A percentile compares a stretch with the other conserved stretches of the same genome.
These are phyloP conservation scores for Cerastis leucographa DNA, from an alignment of 2,888 invertebrate species.

Conservation along the genomic window DNA sequence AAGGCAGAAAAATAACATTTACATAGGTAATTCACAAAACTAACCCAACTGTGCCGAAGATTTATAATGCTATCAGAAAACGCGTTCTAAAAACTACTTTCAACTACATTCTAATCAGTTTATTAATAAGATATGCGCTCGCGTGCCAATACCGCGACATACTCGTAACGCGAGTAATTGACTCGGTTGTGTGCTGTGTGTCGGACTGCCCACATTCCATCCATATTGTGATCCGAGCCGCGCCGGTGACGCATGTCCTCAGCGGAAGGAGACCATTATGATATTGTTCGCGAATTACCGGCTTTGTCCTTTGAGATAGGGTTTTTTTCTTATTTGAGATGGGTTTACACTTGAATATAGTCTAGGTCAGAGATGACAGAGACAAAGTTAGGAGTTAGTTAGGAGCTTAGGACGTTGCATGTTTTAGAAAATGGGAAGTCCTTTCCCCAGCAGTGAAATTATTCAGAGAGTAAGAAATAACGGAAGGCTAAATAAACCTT, in stretches of 20 bases:
- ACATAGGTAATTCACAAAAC: too few species aligned
- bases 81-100: background rate
- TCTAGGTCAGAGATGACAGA: too few species aligned
- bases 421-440: too few species aligned
- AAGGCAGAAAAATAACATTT: too few species aligned
- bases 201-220: background rate
- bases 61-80: background rate
- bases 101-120: constrained; percentile 17
- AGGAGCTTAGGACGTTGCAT: background rate
- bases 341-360: too few species aligned
- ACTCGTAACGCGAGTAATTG: constrained; percentile 34
- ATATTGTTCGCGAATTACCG: constrained; percentile 24
- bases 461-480: background rate
- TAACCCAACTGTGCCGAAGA: background rate
- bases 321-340: too few species aligned
- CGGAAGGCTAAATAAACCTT: background rate
- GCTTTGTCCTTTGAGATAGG: background rate
- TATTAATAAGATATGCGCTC: constrained; percentile 27
- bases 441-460: background rate
- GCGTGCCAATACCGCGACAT: constrained; percentile 20
- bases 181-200: constrained; percentile 43
- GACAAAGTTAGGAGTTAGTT: too few species aligned
- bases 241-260: constrained; percentile 16
- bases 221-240: background rate
- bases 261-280: constrained; percentile 36